A percentile compares a stretch with the other conserved stretches of the same genome.
Evolutionary conservation across 2,113 vertebrate species (phyloP).

Genomic region (Ia io): DNA sequence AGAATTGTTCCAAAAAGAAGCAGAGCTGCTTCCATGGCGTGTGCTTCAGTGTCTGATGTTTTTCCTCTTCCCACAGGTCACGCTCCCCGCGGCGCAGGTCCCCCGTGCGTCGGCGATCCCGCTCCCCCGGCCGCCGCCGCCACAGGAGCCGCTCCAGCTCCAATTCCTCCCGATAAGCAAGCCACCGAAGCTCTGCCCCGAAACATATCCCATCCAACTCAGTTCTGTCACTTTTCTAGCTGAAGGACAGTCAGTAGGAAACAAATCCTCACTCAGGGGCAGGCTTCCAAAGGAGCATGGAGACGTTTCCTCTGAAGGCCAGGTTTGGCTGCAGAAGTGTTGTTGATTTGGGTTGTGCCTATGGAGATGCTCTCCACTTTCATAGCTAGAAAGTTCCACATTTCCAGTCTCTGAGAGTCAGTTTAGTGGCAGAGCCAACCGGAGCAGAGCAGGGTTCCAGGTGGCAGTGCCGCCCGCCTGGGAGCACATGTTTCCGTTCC

Average conservation of each 20-base stretch:
- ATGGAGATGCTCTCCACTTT: background rate
- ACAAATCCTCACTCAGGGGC: background rate
- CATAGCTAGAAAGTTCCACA: background rate
- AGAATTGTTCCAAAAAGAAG: background rate
- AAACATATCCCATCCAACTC: slow-evolving; percentile 65
- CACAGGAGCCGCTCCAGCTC: slow-evolving; percentile 98
- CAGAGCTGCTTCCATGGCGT: background rate
- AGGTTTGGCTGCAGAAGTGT: background rate
- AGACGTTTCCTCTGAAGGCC: background rate
- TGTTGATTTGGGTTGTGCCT: background rate
- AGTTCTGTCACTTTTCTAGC: slow-evolving; percentile 75
- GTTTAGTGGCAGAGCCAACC: background rate
- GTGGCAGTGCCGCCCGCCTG: background rate
- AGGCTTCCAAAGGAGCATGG: background rate
- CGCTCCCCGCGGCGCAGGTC: slow-evolving; percentile 96
- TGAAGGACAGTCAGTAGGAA: background rate
- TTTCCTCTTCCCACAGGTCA: slow-evolving; percentile 82
- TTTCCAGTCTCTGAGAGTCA: background rate
- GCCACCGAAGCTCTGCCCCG: slow-evolving; percentile 64
- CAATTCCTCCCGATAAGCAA: slow-evolving; percentile 94
- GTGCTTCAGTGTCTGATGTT: background rate
- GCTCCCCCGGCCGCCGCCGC: slow-evolving; percentile 94
- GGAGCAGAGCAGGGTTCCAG: background rate
- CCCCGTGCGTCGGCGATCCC: slow-evolving; percentile 92
- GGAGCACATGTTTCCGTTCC: background rate